phyloP scores from a whole-genome alignment of 2,113 vertebrate genomes.

The Macrotus californicus region DNA sequence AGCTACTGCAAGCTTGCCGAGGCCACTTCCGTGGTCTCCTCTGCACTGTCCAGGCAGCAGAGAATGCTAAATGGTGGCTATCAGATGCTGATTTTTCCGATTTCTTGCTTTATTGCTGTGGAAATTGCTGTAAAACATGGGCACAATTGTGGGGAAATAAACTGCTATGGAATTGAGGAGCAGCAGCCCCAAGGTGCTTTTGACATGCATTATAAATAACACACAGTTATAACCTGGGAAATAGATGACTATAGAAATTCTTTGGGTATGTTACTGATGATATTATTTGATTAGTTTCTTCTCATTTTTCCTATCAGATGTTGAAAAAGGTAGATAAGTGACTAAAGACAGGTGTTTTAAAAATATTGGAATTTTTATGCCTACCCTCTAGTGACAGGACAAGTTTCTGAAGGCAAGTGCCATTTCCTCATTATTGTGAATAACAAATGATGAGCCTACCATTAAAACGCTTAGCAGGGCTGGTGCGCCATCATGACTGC shows the following conservation, averaged over 20 bases:
- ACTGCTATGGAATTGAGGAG: slow-evolving; percentile 1
- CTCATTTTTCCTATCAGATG: slow-evolving; percentile 39
- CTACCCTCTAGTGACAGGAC: background rate
- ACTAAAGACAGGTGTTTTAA: slow-evolving; percentile 15
- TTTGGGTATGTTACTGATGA: background rate
- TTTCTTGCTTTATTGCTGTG: slow-evolving; percentile 65
- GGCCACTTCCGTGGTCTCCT: background rate
- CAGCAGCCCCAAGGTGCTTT: slow-evolving; percentile 35
- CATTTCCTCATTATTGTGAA: background rate
- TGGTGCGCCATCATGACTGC: background rate
- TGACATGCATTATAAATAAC: slow-evolving; percentile 58
- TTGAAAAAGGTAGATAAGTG: background rate
- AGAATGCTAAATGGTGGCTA: slow-evolving; percentile 20
- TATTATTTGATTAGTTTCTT: slow-evolving; percentile 36
- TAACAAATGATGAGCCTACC: background rate
- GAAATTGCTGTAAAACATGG: slow-evolving; percentile 42
- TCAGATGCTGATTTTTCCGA: slow-evolving; percentile 56
- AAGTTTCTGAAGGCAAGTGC: slow-evolving; percentile 6
- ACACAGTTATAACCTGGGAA: background rate
- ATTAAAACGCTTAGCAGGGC: background rate
- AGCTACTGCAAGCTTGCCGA: slow-evolving; percentile 40
- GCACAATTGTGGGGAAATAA: slow-evolving; percentile 47
- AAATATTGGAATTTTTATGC: background rate
- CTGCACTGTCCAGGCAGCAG: background rate
- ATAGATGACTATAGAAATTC: background rate